Conservation (phyloP, 2,888 invertebrate genomes). For the Euspilapteryx auroguttella region DNA sequence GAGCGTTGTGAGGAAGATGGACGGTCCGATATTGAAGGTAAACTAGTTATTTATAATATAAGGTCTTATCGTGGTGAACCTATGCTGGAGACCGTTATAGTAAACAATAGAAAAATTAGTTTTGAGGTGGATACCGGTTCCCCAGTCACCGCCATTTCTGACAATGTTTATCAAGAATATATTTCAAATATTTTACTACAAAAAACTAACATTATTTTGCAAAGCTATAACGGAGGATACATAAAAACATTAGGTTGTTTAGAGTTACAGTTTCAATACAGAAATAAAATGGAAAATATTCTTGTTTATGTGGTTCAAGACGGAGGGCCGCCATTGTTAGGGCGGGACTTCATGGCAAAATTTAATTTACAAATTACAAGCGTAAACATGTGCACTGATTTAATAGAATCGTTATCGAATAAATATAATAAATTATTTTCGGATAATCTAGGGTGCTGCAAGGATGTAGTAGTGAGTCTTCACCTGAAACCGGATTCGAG, state of each 20-base stretch:
- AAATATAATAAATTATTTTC: not conserved
- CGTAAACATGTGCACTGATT: not conserved
- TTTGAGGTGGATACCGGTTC: not conserved
- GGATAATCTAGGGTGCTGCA: not conserved
- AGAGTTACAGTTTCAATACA: not conserved
- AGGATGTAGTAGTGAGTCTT: not conserved
- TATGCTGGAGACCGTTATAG: not conserved
- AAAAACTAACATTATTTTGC: not conserved
- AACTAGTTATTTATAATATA: not conserved
- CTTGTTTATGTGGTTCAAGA: not conserved
- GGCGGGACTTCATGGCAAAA: not conserved
- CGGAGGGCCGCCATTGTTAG: no score
- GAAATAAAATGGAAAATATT: not conserved
- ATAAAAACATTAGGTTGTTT: not conserved
- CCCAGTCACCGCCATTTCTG: not conserved
- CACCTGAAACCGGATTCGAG: not conserved
- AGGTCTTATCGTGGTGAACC: not conserved
- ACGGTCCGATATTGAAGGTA: not conserved
- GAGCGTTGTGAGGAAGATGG: no score
- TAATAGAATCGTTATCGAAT: not conserved
- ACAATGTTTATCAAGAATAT: no score
- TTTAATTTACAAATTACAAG: not conserved
- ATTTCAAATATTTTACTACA: no score
- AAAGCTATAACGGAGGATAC: not conserved
- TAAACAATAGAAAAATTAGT: not conserved